phyloP scores from a whole-genome alignment of 2,888 invertebrate genomes.

The Scotopteryx bipunctaria region DNA sequence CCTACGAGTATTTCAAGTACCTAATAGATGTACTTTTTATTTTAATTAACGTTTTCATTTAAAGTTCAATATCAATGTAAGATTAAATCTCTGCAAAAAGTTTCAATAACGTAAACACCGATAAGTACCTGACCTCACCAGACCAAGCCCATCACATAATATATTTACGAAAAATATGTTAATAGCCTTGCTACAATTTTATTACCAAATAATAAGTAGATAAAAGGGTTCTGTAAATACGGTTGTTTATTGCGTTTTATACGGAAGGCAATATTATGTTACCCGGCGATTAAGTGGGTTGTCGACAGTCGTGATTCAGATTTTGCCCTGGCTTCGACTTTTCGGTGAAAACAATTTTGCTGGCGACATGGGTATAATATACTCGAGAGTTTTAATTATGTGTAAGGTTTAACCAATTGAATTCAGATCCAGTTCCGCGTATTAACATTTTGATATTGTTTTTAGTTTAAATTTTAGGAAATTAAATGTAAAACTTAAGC shows the following conservation, averaged over 20 bases:
- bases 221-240: slow-evolving; percentile 43
- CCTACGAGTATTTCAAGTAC: too few species aligned
- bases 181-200: slow-evolving; percentile 44
- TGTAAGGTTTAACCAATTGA: slow-evolving; percentile 23
- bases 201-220: slow-evolving; percentile 40
- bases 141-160: slow-evolving; percentile 28
- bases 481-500: too few species aligned
- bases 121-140: slow-evolving; percentile 24
- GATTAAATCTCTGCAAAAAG: slow-evolving; percentile 12
- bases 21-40: too few species aligned
- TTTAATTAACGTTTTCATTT: too few species aligned
- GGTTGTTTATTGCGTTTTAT: slow-evolving; percentile 46
- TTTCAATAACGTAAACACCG: slow-evolving; percentile 5
- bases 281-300: slow-evolving; percentile 59
- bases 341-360: slow-evolving; percentile 34
- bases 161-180: slow-evolving; percentile 33
- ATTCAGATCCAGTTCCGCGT: slow-evolving; percentile 7
- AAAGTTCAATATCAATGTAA: neutral
- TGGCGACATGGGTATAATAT: slow-evolving; percentile 18
- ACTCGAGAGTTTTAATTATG: slow-evolving; percentile 12
- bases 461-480: too few species aligned
- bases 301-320: slow-evolving; percentile 62
- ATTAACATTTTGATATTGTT: neutral
- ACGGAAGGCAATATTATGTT: slow-evolving; percentile 61
- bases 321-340: slow-evolving; percentile 51